Conservation (phyloP, 1,140 invertebrate genomes). For the Lerema accius region DNA sequence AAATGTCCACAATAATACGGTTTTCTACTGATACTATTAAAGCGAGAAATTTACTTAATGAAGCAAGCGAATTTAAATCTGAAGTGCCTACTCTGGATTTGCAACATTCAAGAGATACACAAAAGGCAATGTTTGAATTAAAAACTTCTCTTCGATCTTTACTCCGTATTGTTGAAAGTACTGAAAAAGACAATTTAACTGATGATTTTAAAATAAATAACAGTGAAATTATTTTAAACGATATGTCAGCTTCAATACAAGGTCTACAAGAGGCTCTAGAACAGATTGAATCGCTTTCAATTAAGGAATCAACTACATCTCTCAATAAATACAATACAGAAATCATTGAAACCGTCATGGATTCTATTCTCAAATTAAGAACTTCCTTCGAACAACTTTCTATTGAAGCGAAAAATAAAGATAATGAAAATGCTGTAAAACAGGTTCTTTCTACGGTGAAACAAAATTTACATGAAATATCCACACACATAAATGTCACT, state of each 20-base stretch:
- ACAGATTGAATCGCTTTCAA: conserved; percentile 69
- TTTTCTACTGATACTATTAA: conserved; percentile 81
- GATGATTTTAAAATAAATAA: conserved; percentile 48
- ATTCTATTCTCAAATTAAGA: conserved; percentile 66
- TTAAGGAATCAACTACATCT: conserved; percentile 58
- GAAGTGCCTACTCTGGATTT: conserved; percentile 70
- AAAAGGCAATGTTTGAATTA: conserved; percentile 77
- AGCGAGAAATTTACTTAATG: conserved; percentile 76
- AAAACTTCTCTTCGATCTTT: conserved; percentile 68
- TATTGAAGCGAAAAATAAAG: conserved; percentile 47
- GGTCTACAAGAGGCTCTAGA: conserved; percentile 80
- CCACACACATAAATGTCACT: conserved; percentile 52
- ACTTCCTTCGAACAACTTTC: conserved; percentile 69
- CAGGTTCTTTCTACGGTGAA: conserved; percentile 57
- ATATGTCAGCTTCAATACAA: conserved; percentile 82
- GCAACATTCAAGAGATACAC: conserved; percentile 78
- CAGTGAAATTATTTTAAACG: conserved; percentile 67
- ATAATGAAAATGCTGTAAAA: conserved; percentile 49
- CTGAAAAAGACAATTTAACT: conserved; percentile 46
- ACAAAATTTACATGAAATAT: conserved; percentile 62
- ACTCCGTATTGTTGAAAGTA: conserved; percentile 59
- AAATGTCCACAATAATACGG: conserved; percentile 80
- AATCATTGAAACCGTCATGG: conserved; percentile 72
- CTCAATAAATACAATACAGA: conserved; percentile 68
- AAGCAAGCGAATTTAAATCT: conserved; percentile 80